Evolutionary conservation across 2,113 vertebrate species (phyloP).

Genomic region (Chiloscyllium plagiosum): DNA sequence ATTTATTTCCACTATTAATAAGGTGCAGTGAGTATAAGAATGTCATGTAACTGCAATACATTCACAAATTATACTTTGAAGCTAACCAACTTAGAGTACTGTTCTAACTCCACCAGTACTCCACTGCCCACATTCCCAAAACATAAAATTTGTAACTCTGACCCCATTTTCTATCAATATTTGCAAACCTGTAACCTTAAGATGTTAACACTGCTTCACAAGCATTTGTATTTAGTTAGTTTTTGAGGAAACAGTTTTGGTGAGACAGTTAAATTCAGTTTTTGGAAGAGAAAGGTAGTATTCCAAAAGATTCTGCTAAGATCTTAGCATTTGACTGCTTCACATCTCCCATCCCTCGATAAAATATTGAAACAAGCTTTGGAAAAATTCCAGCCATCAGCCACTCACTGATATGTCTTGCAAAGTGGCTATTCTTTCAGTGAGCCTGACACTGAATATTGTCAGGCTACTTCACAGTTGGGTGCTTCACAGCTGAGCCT

Average conservation of each 20-base stretch:
- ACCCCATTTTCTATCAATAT: neutral
- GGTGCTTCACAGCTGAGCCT: slow-evolving; percentile 1
- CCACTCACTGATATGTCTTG: neutral
- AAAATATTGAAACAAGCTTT: neutral
- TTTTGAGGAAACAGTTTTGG: neutral
- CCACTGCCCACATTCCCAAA: neutral
- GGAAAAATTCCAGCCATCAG: neutral
- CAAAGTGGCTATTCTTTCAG: neutral
- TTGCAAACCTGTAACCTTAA: neutral
- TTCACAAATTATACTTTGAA: neutral
- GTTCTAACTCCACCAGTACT: neutral
- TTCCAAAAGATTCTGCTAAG: neutral
- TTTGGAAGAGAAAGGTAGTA: neutral
- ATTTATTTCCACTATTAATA: neutral
- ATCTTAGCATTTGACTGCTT: neutral
- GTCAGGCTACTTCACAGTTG: neutral
- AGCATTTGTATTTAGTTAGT: neutral
- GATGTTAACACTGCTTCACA: neutral
- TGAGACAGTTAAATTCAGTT: neutral
- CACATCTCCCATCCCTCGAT: neutral
- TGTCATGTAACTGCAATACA: neutral
- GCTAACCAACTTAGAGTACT: neutral
- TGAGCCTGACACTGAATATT: neutral
- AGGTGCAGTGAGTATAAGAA: neutral
- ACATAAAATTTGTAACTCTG: neutral